Base-by-base conservation (phyloP, 2,797 vertebrate species). In the Allobates femoralis region DNA sequence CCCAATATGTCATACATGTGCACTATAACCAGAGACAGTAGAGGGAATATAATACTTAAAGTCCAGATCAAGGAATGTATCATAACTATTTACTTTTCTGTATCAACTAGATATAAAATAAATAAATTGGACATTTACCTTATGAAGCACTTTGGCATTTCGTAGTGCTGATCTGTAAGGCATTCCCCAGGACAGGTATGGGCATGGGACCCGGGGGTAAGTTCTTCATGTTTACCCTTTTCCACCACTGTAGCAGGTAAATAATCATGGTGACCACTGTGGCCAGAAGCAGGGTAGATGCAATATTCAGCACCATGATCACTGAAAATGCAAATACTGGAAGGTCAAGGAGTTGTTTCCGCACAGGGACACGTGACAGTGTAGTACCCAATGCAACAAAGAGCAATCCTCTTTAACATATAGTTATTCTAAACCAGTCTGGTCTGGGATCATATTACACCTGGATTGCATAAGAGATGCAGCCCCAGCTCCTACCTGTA, bases 171-270 rank as follows among this genome's bases (percentile, higher is more conserved):
- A 73, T 14, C 50, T 83, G 81, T 16, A 83, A 15, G 18, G 26
- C n/a, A 26, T 82, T 82, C 18, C 80, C 80, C 50, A 55, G 66
- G n/a, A 73, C 50, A 19, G 64, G 81, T 16, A 83, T 8, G 15
- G 67, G 81, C 14, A 53, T 60, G 4, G 81, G 67, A 4, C 81
- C 67, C 10, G 81, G 79, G n/a, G 79, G 67, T 15, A 76, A 21
- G 21, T 84, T 60, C 30, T 28, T 73, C 53, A 58, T 1, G 2
- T 50, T 84, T 28, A 58, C 41, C 19, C 26, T 51, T 1, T 19
- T 73, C 55, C 55, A 30, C 82, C 82, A 84, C 64, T 60, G 51
- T 18, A 46, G 8, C 10, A 75, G 55, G 34, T 79, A 64, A 41
- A 79, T 64, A 15, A 79, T 34, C 14, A 79, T 34, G 60, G 37